Base-by-base conservation (phyloP, 2,888 invertebrate species). In the Lithophane socia region DNA sequence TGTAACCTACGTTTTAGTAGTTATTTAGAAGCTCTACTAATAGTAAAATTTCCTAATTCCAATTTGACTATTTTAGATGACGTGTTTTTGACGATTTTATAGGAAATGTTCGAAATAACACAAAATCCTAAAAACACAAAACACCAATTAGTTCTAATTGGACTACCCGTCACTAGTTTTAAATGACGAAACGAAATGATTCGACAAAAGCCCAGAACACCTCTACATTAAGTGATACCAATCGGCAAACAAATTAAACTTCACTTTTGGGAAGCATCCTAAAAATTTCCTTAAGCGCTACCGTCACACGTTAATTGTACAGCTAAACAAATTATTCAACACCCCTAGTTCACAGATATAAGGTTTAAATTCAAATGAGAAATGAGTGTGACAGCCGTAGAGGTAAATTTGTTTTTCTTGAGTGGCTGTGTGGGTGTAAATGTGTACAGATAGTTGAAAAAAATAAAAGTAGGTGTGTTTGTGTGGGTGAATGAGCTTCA, bases 401-500 rank as follows among this genome's bases (percentile, higher is more conserved):
- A 73, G 21, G 12, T 71, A 73, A 82, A 69, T 74, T 80, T 68
- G 80, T 79, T 73, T 65, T 79, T 61, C 63, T 63, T 70, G 1
- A 69, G 75, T 83, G 85, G 85, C 82, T 86, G 89, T 81, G 90
- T 89, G 86, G 85, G 85, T 83, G 86, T 82, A 73, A 66, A 79
- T 75, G 70, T 58, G 72, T 87, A 80, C 54, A 60, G 79, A 80
- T 78, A 79, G 85, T 80, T 66, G 73, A 71, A 76, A 88, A 88
- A 90, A 89, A 91, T 89, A 91, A 91, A 90, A 89, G 86, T 86
- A 81, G 77, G 80, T 82, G 71, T 87, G 80, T 77, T 78, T 89
- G 91, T 94, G 92, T 93, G 93, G 80, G 94, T 92, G 91, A 92
- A 91, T 93, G 90, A 94, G 94, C 93, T 94, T 94, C 88, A 91